Evolutionary conservation across 1,140 invertebrate species (phyloP).

Genomic region (Chrysoperla carnea): DNA sequence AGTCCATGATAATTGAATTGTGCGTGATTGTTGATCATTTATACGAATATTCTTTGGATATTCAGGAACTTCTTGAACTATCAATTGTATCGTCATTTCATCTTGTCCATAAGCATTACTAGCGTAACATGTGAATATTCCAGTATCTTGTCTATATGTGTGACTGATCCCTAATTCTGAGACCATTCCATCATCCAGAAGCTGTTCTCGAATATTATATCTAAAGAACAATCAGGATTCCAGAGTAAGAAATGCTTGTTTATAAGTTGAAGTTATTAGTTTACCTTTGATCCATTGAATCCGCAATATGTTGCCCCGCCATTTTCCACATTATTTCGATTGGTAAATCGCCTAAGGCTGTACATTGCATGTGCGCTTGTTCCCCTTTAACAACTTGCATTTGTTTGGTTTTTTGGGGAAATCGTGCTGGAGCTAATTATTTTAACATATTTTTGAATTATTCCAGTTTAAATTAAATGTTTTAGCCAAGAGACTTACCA

Average conservation of each 20-base stretch:
- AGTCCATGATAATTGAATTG: slow-evolving; percentile 68
- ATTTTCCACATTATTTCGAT: slow-evolving; percentile 70
- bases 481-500: slow-evolving; percentile 32
- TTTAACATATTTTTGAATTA: not conserved
- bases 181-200: slow-evolving; percentile 62
- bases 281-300: slow-evolving; percentile 45
- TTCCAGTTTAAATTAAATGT: not conserved
- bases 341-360: slow-evolving; percentile 75
- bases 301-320: slow-evolving; percentile 38
- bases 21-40: slow-evolving; percentile 60
- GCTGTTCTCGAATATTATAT: slow-evolving; percentile 51
- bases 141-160: slow-evolving; percentile 74
- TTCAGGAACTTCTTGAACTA: slow-evolving; percentile 82
- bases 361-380: slow-evolving; percentile 65
- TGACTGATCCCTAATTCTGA: slow-evolving; percentile 68
- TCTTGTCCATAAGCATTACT: slow-evolving; percentile 81
- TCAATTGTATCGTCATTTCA: slow-evolving; percentile 76
- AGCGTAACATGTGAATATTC: slow-evolving; percentile 72
- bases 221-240: slow-evolving; percentile 16
- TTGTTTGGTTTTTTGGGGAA: slow-evolving; percentile 60
- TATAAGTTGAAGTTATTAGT: slow-evolving; percentile 1
- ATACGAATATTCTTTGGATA: slow-evolving; percentile 69
- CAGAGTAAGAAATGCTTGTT: not conserved
- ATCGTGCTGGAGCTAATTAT: slow-evolving; percentile 61
- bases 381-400: slow-evolving; percentile 55